Percentiles rank a stretch among this genome's conserved stretches.
These are phyloP conservation scores for Ips typographus DNA, from an alignment of 1,140 invertebrate species.

Conservation along the genomic window DNA sequence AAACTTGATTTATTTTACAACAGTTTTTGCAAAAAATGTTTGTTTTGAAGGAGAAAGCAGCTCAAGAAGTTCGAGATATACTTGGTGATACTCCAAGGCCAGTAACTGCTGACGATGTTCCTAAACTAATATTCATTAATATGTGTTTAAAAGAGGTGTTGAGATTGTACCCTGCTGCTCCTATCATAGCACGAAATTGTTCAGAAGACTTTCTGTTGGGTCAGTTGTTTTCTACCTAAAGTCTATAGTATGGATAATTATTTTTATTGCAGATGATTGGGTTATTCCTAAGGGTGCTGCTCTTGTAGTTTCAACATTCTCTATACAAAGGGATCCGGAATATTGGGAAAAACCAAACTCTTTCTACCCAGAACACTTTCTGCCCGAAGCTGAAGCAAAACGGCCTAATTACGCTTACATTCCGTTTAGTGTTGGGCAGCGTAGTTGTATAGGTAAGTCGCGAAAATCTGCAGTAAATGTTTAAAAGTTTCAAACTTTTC, in stretches of 20 bases:
- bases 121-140: slow-evolving; percentile 37
- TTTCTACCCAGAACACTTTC: slow-evolving; percentile 79
- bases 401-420: slow-evolving; percentile 69
- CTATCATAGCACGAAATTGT: slow-evolving; percentile 33
- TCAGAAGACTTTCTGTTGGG: slow-evolving; percentile 32
- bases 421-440: slow-evolving; percentile 74
- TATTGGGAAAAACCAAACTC: slow-evolving; percentile 69
- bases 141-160: slow-evolving; percentile 43
- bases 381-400: slow-evolving; percentile 61
- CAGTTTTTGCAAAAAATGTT: not conserved
- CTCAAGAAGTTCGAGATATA: slow-evolving; percentile 36
- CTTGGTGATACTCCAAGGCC: slow-evolving; percentile 25
- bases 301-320: slow-evolving; percentile 28
- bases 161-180: slow-evolving; percentile 40
- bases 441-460: slow-evolving; percentile 64
- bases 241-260: not conserved
- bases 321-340: slow-evolving; percentile 54
- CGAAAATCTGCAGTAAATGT: too few relatives aligned
- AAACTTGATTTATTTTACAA: not conserved
- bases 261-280: slow-evolving; percentile 31
- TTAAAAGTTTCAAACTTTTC: too few relatives aligned
- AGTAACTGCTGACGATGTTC: slow-evolving; percentile 28
- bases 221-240: slow-evolving; percentile 4
- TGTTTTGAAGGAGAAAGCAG: slow-evolving; percentile 25
- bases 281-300: slow-evolving; percentile 32